Conservation (phyloP, 2,113 vertebrate species). For the Tapirus terrestris region DNA sequence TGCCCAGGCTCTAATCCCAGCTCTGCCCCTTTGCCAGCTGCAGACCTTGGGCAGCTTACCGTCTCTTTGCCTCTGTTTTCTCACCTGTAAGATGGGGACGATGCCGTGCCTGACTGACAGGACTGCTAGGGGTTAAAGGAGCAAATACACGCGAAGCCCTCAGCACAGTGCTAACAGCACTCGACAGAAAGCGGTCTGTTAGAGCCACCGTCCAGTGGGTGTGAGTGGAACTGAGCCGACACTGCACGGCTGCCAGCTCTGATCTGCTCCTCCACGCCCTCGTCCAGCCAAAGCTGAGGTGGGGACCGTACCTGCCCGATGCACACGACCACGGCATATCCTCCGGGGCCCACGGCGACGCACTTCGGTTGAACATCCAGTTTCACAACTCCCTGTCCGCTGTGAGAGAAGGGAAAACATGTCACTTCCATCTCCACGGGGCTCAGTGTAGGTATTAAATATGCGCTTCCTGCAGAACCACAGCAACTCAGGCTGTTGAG, state of each 20-base stretch:
- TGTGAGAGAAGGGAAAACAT: constrained; percentile 66
- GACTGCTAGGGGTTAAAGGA: fast-evolving
- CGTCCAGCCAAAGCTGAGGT: fast-evolving
- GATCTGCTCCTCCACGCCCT: fast-evolving
- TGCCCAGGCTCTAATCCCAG: background rate
- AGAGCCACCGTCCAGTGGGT: fast-evolving
- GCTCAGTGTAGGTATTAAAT: fast-evolving
- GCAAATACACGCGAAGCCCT: fast-evolving
- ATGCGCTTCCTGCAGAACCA: background rate
- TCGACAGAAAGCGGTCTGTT: fast-evolving
- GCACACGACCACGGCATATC: constrained; percentile 91
- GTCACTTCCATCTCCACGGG: fast-evolving
- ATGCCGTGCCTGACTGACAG: fast-evolving
- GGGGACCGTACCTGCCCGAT: constrained; percentile 91
- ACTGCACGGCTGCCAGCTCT: fast-evolving
- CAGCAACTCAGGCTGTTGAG: fast-evolving
- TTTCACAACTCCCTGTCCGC: constrained; percentile 93
- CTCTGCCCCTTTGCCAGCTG: fast-evolving
- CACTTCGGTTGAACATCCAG: constrained; percentile 96
- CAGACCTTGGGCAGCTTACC: too few species aligned
- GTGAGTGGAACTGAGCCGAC: fast-evolving
- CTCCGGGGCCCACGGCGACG: constrained; percentile 90
- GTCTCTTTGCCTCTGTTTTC: background rate
- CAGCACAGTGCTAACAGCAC: fast-evolving
- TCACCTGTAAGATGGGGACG: too few species aligned